Evolutionary conservation across 2,888 invertebrate species (phyloP), one percentile per base, ranked within the genome.

Genomic region (Invenusta paracnida): DNA sequence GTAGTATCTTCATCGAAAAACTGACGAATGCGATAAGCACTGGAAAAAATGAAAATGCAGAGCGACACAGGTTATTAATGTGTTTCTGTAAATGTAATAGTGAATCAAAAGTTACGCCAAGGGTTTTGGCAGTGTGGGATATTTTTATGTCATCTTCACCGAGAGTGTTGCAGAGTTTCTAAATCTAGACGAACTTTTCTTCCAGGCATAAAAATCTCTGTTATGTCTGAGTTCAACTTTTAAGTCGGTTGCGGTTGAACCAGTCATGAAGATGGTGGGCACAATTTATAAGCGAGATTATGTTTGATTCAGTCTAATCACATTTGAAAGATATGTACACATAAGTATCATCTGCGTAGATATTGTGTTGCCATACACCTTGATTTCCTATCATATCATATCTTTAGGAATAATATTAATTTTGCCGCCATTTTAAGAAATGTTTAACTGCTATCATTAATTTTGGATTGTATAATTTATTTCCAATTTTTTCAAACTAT

Each of bases 161-260:
- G 27, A 73, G 73, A 73, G 73, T 23, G 73, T 73, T 25, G 5
- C 73, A 73, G 2, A 23, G 73, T 25, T 23, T 13, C 23, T n/a
- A 23, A 73, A 23, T 73, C 73, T 23, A n/a, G 73, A 73, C 73
- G 73, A 5, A n/a, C 27, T 73, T 23, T 73, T 2, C 17, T 23
- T 73, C 73, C 73, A 23, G 73, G 25, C 23, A 73, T 73, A 25
- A 73, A 5, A 73, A 23, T 73, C 23, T 73, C 73, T 13, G 73
- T 73, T 73, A 13, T 23, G 73, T 23, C 73, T 23, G 73, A 23
- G 23, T 73, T 73, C 17, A 73, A 25, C n/a, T n/a, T 23, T 13
- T 73, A 73, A 73, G 73, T 13, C 73, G 73, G 27, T n/a, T 73
- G 27, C 25, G 23, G 73, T 73, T 73, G 73, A 73, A 73, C 73